Base-by-base conservation (phyloP, 2,888 invertebrate genomes). In the Syritta pipiens region DNA sequence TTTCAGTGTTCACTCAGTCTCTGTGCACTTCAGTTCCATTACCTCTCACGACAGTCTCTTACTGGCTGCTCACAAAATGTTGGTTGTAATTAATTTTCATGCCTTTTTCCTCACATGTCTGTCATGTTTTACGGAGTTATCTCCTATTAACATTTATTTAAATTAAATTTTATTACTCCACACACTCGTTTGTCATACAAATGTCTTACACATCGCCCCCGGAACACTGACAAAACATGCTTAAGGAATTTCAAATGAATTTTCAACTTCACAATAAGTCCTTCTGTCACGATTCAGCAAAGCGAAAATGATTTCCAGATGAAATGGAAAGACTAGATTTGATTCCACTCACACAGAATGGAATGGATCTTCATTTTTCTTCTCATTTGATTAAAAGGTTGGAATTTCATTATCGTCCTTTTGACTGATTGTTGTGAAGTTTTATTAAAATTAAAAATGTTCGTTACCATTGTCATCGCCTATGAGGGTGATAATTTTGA, bases 101-200 rank as follows among this genome's bases (percentile, higher is more conserved):
- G n/a, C n/a, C n/a, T n/a, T n/a, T n/a, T n/a, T 6, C 17, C 19
- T 28, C 10, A n/a, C 5, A 49, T 14, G 30, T 30, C 48, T 30
- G 19, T 49, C 48, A 49, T 44, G 12, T 14, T 46, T 12, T 46
- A 26, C 6, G 26, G 24, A 32, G 4, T 51, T 20, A 20, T 32
- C 10, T 7, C 32, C 20, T 20, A 12, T 7, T 10, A 32, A 35
- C 12, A 32, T 26, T 51, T 51, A 51, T 32, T 32, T 14, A 32
- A 51, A 51, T 51, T 51, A 22, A 51, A 32, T 19, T 51, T 51
- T 20, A 32, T 51, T 32, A 51, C 49, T 35, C n/a, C 32, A 51
- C 35, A 51, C 35, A 22, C 35, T 32, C 7, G 51, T 10, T 12
- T 32, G 32, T 4, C 51, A 35, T 12, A 12, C 10, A 32, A 14